Base-by-base conservation (phyloP, 2,797 vertebrate species). In the Neostethus bicornis region DNA sequence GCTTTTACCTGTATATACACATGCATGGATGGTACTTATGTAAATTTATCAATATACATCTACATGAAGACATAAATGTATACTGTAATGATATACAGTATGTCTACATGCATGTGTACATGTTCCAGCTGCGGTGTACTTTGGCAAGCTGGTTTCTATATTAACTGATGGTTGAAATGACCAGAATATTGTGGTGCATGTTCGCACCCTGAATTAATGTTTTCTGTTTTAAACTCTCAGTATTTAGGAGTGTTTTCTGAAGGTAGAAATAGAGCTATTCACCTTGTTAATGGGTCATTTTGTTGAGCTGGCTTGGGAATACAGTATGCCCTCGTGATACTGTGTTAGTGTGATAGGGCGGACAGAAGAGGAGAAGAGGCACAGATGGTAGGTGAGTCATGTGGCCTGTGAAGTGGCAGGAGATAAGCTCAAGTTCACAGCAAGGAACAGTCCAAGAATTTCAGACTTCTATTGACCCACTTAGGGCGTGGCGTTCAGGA, bases 361-460 rank as follows among this genome's bases (percentile, higher is more conserved):
- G 66, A 74, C 57, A 42, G 59, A 66, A 53, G 39, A 73, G 48
- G 31, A 70, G 57, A 52, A 58, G 69, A 56, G 45, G 85, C 81
- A 77, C 88, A 89, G 87, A 90, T 88, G 87, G 86, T 81, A 56
- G 63, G 75, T 82, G 81, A 81, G 77, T 86, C 83, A 85, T 67
- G 58, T 84, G 86, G 81, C 62, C 46, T 21, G 62, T 68, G 71
- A 75, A 75, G 76, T 69, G 73, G 72, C 83, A 75, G 81, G 44
- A 70, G 41, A 41, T 42, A 29, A 43, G 13, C 64, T 67, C 46
- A 65, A 52, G 60, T 66, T 53, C 52, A 77, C 20, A 59, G n/a
- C 31, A 41, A 52, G 46, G 25, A 61, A 59, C 63, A 41, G 38
- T 25, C 68, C 32, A 66, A 31, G n/a, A 56, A 52, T 59, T 70